Evolutionary conservation across 30 jellyfish, hydroid and myxozoan species (phyloP), one percentile per base, ranked within the genome.

Genomic region (Rhopilema esculentum): DNA sequence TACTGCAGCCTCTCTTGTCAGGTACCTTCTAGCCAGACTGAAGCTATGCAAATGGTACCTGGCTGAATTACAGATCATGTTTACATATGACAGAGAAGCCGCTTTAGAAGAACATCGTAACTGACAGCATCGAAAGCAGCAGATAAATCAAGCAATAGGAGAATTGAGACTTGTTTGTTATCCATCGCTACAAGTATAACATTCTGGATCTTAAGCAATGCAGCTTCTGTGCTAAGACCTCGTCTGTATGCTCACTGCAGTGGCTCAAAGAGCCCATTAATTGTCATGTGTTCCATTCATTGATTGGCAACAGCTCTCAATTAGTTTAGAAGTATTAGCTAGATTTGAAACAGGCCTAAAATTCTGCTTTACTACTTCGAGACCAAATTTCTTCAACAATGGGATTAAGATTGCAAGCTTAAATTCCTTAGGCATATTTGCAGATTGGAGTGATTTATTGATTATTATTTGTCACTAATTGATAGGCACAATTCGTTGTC

Each of bases 91-190:
- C n/a, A n/a, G n/a, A n/a, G n/a, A n/a, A 84, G 61, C 82, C 93
- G 71, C 30, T 48, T 72, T 73, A 74, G 72, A 30, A 85, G 88
- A 71, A 71, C 82, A 61, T 29, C 76, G 82, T 84, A 88, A 85
- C 33, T 85, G 88, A 85, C 74, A 74, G 88, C 72, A 85, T 72
- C 82, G 79, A 85, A 72, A 72, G 93, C 93, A 85, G 93, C 87
- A 62, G 93, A 85, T 85, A 85, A 67, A 62, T 74, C 89, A 75
- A 75, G 89, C 69, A 70, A 67, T 48, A 83, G 23, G 79, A 68
- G 92, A 86, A 75, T 86, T n/a, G 89, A 75, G 71, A 76, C 69
- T 74, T 86, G 84, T 62, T 86, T 75, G 66, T 86, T 75, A 76
- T 74, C 95, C 77, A 86, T 83, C 67, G 85, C 92, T 69, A 23